Conservation (phyloP, 2,888 invertebrate species). For the Rhaphigaster nebulosa region DNA sequence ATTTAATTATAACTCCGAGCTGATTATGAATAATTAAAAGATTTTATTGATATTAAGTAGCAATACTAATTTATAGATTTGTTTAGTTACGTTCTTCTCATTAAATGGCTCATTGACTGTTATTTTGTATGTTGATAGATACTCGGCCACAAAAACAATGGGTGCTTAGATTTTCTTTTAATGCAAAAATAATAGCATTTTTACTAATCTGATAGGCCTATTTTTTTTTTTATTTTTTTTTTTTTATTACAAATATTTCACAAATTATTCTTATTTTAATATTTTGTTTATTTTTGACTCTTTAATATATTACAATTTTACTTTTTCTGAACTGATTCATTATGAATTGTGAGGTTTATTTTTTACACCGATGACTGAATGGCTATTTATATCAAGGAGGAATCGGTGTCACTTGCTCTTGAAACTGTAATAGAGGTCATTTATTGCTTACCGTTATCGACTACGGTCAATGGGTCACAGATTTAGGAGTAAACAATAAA, state of each 20-base stretch:
- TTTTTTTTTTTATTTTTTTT: too few species aligned
- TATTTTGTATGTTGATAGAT: background rate
- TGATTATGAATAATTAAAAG: slow-evolving; percentile 37
- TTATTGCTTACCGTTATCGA: too few species aligned
- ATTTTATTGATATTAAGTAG: slow-evolving; percentile 34
- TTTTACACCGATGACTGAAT: too few species aligned
- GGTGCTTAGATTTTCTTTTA: background rate
- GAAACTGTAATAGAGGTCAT: too few species aligned
- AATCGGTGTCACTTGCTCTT: too few species aligned
- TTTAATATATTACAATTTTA: background rate
- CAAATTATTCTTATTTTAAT: background rate
- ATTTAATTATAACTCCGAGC: background rate
- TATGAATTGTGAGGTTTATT: too few species aligned
- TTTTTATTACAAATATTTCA: background rate
- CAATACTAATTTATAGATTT: slow-evolving; percentile 40
- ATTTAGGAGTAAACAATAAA: too few species aligned
- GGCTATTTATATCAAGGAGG: too few species aligned
- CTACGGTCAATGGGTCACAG: too few species aligned
- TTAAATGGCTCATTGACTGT: slow-evolving; percentile 10
- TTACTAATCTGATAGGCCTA: background rate
- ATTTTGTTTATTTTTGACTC: background rate
- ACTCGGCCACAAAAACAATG: background rate
- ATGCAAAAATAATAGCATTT: background rate
- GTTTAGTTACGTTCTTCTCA: background rate
- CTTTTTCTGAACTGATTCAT: background rate